Conservation (phyloP, 2,113 vertebrate genomes). For the Hypanus sabinus region DNA sequence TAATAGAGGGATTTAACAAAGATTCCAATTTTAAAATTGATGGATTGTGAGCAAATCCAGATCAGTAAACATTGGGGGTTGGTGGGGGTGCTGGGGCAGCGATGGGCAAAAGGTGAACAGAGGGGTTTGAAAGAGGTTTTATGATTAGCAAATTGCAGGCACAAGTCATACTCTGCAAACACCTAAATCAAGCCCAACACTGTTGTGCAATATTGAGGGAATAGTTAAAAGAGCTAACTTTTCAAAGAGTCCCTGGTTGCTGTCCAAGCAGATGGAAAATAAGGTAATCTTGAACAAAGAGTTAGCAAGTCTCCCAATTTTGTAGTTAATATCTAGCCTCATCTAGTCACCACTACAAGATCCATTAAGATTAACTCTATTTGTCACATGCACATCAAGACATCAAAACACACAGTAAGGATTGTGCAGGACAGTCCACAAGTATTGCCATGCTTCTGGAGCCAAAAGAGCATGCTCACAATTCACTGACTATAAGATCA, state of each 20-base stretch:
- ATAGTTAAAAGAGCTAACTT: not conserved
- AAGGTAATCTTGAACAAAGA: not conserved
- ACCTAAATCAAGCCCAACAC: not conserved
- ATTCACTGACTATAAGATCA: too few species aligned
- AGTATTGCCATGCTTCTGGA: too few species aligned
- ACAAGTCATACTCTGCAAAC: not conserved
- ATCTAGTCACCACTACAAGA: not conserved
- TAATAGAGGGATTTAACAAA: not conserved
- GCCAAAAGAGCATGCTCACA: too few species aligned
- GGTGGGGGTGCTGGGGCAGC: not conserved
- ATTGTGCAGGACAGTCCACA: too few species aligned
- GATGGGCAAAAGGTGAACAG: not conserved
- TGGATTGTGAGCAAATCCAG: not conserved
- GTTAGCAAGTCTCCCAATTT: not conserved
- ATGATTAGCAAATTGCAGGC: not conserved
- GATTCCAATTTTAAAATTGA: not conserved
- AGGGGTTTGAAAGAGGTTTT: not conserved
- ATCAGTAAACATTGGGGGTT: not conserved
- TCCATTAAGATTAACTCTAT: too few species aligned
- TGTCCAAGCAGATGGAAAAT: not conserved
- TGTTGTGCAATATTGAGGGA: not conserved
- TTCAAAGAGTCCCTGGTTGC: not conserved
- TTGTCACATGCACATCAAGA: too few species aligned
- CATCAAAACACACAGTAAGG: too few species aligned
- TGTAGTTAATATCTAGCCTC: not conserved